Evolutionary conservation across 1,140 invertebrate genomes (phyloP), one percentile per base, ranked within the genome.

Genomic region (Drosophila lacertosa): DNA sequence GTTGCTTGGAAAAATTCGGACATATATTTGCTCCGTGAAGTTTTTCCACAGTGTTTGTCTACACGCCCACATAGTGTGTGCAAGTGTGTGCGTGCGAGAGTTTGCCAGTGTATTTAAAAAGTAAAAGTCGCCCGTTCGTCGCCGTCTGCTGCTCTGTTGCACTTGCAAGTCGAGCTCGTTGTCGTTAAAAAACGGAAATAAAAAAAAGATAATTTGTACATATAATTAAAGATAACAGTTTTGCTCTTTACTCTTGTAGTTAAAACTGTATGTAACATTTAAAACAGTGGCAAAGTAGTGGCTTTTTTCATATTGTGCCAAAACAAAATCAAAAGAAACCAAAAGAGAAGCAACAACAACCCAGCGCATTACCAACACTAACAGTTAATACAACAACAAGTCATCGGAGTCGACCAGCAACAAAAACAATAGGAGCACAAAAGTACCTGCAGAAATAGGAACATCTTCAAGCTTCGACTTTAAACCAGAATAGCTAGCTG

Each of bases 11-110:
- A 81, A 82, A 82, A 64, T 73, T 71, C 40, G 63, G 58, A 69
- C 45, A 63, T 69, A 35, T 32, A 54, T 68, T 54, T 60, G 58
- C 58, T 75, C 62, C 57, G 65, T 69, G 66, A 83, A 83, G 75
- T 83, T 83, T 69, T 83, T 83, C 71, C 80, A 72, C 75, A 75
- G 66, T 84, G 80, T 79, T 79, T 83, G 80, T 83, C 80, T 83
- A 83, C 80, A 83, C 80, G 80, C 80, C 80, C 80, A 83, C 80
- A 78, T 84, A 78, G 77, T 63, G 50, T 54, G 45, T 62, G 50
- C 26, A n/a, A 39, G 26, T 26, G 16, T 24, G 15, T 18, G 24
- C 48, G 39, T 64, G 45, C 57, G 50, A 51, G 59, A 50, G 62
- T 50, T 45, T 65, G 60, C 35, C 51, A 78, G 70, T 82, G 78